Evolutionary conservation across 1,140 invertebrate genomes (phyloP).

Genomic region (Periplaneta americana): DNA sequence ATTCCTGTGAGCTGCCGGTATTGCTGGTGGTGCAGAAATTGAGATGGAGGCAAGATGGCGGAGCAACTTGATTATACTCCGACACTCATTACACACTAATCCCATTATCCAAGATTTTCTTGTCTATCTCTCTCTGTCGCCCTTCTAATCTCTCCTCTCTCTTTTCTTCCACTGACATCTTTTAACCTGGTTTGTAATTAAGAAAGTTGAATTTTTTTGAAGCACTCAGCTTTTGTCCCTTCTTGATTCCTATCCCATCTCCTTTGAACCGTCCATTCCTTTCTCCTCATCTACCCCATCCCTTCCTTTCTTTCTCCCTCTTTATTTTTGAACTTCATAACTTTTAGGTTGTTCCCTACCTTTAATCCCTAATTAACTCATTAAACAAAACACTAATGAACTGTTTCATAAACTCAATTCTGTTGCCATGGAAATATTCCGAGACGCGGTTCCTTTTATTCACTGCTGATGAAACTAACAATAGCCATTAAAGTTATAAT

Average conservation of each 20-base stretch:
- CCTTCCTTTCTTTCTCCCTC: not conserved
- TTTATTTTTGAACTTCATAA: not conserved
- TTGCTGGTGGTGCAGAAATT: not conserved
- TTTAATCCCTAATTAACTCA: not conserved
- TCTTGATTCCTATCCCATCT: not conserved
- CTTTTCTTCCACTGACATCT: conserved; percentile 2
- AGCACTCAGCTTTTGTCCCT: not conserved
- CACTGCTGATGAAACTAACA: too few species aligned
- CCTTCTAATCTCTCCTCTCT: too few species aligned
- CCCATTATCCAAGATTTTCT: conserved; percentile 11
- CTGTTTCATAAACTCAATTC: not conserved
- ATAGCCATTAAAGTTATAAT: too few species aligned
- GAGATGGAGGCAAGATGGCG: not conserved
- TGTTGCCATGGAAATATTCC: too few species aligned
- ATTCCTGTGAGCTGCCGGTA: not conserved
- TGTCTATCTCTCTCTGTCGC: not conserved
- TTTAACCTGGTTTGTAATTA: conserved; percentile 19
- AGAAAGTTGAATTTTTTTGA: conserved; percentile 15
- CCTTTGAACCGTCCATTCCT: not conserved
- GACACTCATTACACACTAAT: conserved; percentile 19
- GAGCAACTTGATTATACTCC: conserved; percentile 11
- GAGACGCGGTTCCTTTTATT: too few species aligned
- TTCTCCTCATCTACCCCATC: not conserved
- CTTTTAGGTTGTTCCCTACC: not conserved
- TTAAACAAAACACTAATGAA: not conserved